Conservation (phyloP, 2,113 vertebrate species). For the Hoplias malabaricus region DNA sequence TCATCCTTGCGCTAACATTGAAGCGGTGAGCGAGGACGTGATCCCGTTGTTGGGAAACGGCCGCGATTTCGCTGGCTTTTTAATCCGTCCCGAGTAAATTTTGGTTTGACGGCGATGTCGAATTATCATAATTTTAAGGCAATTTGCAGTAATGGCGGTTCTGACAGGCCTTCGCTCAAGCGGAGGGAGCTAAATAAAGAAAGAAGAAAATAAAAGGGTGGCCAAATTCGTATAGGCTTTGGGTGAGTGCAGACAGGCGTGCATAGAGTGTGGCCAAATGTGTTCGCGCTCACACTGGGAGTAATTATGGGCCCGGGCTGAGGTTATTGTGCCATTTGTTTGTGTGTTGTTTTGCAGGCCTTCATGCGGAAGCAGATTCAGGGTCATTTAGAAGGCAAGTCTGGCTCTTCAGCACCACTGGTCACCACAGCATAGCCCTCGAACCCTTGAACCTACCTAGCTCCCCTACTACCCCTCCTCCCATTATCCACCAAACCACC, state of each 20-base stretch:
- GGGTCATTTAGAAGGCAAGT: conserved; percentile 16
- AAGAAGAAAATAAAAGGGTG: background rate
- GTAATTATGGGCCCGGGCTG: conserved; percentile 21
- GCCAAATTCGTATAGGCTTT: background rate
- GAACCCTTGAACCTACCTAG: background rate
- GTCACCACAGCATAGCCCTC: background rate
- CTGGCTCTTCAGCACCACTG: background rate
- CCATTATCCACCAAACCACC: background rate
- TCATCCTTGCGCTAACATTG: background rate
- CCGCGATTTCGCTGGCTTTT: conserved; percentile 31
- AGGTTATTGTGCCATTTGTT: conserved; percentile 34
- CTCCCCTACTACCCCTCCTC: no score
- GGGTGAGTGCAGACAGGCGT: background rate
- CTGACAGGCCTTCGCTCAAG: conserved; percentile 29
- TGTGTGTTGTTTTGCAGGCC: background rate
- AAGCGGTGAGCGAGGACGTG: background rate
- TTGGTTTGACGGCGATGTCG: conserved; percentile 14
- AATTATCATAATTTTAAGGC: conserved; percentile 38
- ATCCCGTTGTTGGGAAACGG: conserved; percentile 23
- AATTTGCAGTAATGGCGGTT: conserved; percentile 32
- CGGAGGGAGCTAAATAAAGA: background rate
- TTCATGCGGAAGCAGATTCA: background rate
- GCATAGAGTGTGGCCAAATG: conserved; percentile 18
- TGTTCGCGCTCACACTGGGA: conserved; percentile 16
- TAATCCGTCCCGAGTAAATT: conserved; percentile 38